phyloP scores from a whole-genome alignment of 2,888 invertebrate species.

The Ichneumoninae sp. region DNA sequence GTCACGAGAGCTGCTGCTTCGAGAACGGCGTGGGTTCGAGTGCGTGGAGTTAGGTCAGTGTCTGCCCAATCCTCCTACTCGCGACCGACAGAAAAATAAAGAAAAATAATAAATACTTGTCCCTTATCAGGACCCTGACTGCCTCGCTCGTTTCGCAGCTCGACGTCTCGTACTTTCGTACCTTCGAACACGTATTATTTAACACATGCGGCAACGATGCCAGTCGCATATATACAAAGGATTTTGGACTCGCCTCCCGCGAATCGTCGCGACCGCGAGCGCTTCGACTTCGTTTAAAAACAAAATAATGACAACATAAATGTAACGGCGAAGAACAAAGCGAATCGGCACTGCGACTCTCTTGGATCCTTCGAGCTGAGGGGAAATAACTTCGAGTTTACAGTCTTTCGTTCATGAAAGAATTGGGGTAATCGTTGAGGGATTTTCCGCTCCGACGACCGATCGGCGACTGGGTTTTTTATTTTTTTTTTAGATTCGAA shows the following conservation, averaged over 20 bases:
- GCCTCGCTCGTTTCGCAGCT: slow-evolving; percentile 23
- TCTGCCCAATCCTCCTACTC: slow-evolving; percentile 43
- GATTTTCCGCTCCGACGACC: neutral
- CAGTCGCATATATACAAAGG: slow-evolving; percentile 9
- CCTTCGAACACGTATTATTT: slow-evolving; percentile 35
- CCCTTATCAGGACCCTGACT: slow-evolving; percentile 35
- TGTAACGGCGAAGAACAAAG: neutral
- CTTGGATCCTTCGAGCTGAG: neutral
- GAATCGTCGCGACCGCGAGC: slow-evolving; percentile 25
- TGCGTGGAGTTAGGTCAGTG: slow-evolving; percentile 79
- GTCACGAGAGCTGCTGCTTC: slow-evolving; percentile 75
- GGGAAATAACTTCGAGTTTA: neutral
- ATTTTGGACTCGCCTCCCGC: slow-evolving; percentile 59
- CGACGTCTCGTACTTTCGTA: slow-evolving; percentile 24
- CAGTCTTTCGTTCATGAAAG: neutral
- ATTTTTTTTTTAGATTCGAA: too few relatives aligned
- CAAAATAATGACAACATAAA: too few relatives aligned
- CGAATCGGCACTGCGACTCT: neutral
- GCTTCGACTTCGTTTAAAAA: neutral
- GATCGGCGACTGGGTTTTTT: neutral
- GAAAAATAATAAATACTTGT: neutral
- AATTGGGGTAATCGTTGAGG: neutral
- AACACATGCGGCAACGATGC: neutral
- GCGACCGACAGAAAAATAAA: neutral
- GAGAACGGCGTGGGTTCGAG: slow-evolving; percentile 73